A percentile compares a stretch with the other conserved stretches of the same genome.
phyloP scores from a whole-genome alignment of 2,888 invertebrate genomes.

The Aphidius colemani region DNA sequence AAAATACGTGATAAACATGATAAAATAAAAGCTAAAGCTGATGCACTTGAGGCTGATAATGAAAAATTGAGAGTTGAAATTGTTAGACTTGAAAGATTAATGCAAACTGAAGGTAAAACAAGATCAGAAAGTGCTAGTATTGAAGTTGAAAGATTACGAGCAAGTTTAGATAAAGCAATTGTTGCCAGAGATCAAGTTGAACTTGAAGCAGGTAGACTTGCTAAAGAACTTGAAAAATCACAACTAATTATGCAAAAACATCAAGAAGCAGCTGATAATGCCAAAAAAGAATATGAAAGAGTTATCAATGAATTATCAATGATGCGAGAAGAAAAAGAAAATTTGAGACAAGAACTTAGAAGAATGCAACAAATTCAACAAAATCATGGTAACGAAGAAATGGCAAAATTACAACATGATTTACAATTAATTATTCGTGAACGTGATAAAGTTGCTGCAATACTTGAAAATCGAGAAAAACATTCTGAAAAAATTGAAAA shows the following conservation, averaged over 20 bases:
- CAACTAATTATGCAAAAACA: constrained; percentile 83
- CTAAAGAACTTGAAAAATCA: constrained; percentile 84
- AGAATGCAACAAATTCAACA: constrained; percentile 68
- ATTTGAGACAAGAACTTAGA: constrained; percentile 71
- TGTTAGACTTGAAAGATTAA: constrained; percentile 68
- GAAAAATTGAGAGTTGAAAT: constrained; percentile 76
- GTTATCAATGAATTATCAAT: constrained; percentile 81
- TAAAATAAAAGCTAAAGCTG: constrained; percentile 75
- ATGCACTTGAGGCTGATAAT: constrained; percentile 74
- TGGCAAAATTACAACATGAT: constrained; percentile 75
- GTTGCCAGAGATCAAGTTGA: constrained; percentile 82
- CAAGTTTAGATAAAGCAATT: constrained; percentile 84
- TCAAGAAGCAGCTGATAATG: constrained; percentile 80
- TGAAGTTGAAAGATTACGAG: constrained; percentile 83
- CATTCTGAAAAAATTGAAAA: constrained; percentile 84
- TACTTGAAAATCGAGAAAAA: constrained; percentile 78
- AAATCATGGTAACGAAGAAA: constrained; percentile 73
- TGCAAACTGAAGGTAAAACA: constrained; percentile 61
- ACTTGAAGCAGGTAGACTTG: constrained; percentile 81
- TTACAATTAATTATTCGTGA: constrained; percentile 73
- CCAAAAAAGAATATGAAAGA: constrained; percentile 83
- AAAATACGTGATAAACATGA: constrained; percentile 86
- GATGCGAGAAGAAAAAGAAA: constrained; percentile 81
- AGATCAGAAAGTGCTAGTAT: constrained; percentile 63
- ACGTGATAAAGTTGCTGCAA: constrained; percentile 77